Evolutionary conservation across 2,113 vertebrate genomes (phyloP).

Genomic region (Pantherophis guttatus): DNA sequence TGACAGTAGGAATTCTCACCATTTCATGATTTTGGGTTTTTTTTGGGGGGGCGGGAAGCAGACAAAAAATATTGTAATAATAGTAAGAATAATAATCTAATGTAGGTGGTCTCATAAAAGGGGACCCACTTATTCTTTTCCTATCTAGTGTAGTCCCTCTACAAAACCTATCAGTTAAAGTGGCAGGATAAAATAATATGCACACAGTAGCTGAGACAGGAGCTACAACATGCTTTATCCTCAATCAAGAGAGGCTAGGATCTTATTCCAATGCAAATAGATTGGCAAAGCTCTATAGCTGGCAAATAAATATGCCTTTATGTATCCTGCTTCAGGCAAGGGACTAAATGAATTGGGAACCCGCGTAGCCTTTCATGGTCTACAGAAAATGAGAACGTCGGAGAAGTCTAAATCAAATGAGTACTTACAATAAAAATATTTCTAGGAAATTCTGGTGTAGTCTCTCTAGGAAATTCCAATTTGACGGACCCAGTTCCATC

Average conservation of each 20-base stretch:
- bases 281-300: background rate
- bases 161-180: background rate
- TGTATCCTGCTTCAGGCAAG: background rate
- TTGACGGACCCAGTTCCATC: background rate
- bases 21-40: background rate
- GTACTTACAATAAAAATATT: background rate
- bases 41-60: background rate
- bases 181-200: background rate
- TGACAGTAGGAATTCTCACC: background rate
- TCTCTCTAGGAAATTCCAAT: background rate
- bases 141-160: background rate
- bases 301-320: background rate
- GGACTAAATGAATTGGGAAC: background rate
- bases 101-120: background rate
- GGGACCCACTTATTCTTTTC: background rate
- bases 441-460: background rate
- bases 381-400: background rate
- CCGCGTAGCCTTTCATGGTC: background rate
- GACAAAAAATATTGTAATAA: background rate
- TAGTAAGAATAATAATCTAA: too few relatives aligned
- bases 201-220: too few relatives aligned
- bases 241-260: background rate
- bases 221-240: background rate
- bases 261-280: background rate
- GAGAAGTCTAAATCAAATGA: background rate